A percentile compares a stretch with the other conserved stretches of the same genome.
phyloP scores from a whole-genome alignment of 2,888 invertebrate genomes.

The Drosophila leonis region DNA sequence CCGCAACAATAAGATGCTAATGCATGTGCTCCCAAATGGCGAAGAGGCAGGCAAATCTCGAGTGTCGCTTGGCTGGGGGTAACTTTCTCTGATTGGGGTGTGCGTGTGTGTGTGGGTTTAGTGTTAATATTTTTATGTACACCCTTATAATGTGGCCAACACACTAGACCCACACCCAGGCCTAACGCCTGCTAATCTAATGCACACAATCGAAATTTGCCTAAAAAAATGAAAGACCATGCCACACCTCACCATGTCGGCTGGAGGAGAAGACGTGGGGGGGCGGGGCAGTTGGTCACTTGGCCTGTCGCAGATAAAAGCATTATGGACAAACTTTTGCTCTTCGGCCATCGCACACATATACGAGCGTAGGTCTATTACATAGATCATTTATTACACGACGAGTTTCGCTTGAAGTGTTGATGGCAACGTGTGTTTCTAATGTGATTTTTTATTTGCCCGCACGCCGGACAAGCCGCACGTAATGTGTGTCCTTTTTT shows the following conservation, averaged over 20 bases:
- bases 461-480: constrained; percentile 36
- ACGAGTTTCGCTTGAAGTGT: constrained; percentile 43
- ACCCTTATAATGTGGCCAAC: constrained; percentile 71
- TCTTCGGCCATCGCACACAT: not conserved
- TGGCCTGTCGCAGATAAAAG: constrained; percentile 71
- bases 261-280: constrained; percentile 10
- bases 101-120: constrained; percentile 33
- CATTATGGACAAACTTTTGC: constrained; percentile 70
- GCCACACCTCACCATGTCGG: constrained; percentile 54
- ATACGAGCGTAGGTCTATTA: constrained; percentile 63
- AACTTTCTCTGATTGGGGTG: constrained; percentile 45
- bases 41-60: constrained; percentile 45
- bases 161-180: constrained; percentile 24
- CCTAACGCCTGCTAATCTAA: constrained; percentile 61
- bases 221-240: constrained; percentile 60
- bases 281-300: constrained; percentile 45
- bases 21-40: constrained; percentile 70
- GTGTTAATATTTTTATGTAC: constrained; percentile 80
- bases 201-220: constrained; percentile 71
- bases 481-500: constrained; percentile 46
- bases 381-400: constrained; percentile 83
- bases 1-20: constrained; percentile 72
- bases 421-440: constrained; percentile 80
- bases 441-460: constrained; percentile 80
- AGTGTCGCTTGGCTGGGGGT: constrained; percentile 31